A percentile compares a stretch with the other conserved stretches of the same genome.
Evolutionary conservation across 2,113 vertebrate species (phyloP).

Genomic region (Melanerpes aurifrons): DNA sequence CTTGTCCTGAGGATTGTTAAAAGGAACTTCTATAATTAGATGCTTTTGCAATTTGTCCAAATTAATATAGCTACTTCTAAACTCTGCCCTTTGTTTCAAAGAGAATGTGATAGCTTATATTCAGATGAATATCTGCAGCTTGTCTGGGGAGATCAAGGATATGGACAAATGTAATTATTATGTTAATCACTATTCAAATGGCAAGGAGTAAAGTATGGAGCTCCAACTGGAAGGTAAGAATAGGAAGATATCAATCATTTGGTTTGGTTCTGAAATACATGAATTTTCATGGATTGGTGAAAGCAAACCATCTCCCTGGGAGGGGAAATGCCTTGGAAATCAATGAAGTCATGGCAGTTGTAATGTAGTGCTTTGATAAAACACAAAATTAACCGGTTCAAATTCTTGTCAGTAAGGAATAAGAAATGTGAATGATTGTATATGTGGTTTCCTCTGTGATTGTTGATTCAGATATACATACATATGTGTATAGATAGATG

Average conservation of each 20-base stretch:
- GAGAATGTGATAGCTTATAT: neutral
- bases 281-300: neutral
- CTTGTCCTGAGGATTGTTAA: neutral
- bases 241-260: neutral
- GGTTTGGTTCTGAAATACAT: conserved; percentile 1
- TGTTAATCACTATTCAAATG: conserved; percentile 32
- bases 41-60: neutral
- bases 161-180: conserved; percentile 39
- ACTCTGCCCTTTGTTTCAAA: neutral
- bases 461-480: neutral
- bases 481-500: neutral
- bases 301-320: neutral
- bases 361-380: conserved; percentile 37
- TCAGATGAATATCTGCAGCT: neutral
- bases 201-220: neutral
- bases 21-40: neutral
- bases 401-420: conserved; percentile 23
- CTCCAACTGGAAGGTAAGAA: neutral
- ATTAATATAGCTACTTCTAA: neutral
- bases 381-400: conserved; percentile 23
- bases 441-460: neutral
- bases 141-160: neutral
- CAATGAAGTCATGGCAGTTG: conserved; percentile 13
- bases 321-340: conserved; percentile 5
- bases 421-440: neutral